Base-by-base conservation (phyloP, 2,888 invertebrate species). In the Clistopyga incitator region DNA sequence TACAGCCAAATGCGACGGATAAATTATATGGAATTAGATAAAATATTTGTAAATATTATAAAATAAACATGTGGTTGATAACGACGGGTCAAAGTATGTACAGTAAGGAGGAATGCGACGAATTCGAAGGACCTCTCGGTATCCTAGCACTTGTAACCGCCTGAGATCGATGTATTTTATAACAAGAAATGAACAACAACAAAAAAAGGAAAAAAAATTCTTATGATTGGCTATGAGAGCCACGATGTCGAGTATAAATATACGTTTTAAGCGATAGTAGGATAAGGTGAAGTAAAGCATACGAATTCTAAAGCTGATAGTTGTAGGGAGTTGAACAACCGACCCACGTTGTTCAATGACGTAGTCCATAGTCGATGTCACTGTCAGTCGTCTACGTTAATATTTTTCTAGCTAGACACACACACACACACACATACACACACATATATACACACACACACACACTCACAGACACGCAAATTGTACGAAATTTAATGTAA, bases 281-380 rank as follows among this genome's bases (percentile, higher is more conserved):
- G 82, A 86, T 91, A 92, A 91, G 91, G 88, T 91, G 89, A 91
- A 92, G 92, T 92, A 92, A 92, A 92, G 92, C 92, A 92, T 92
- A 92, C 91, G 89, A 92, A 92, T 92, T 92, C 92, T 92, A 92
- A 92, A 92, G 91, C 91, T 91, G 90, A 89, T 92, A 92, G 92
- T 89, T 91, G 90, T 92, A 92, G 92, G 84, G 86, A 88, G 88
- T 91, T 91, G 90, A 90, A 91, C 89, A 84, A 88, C 86, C 87
- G 86, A 82, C 84, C 84, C 74, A 88, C 82, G 90, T 90, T 90
- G 91, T 90, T 91, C 91, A 89, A 89, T 90, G 85, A 86, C 84
- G 88, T 91, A 91, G 91, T 90, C 89, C 85, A 88, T 91, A 88
- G 88, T 90, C 88, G 90, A 89, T 91, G 91, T 91, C 90, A 89